Conservation (phyloP, 2,888 invertebrate species). For the Marronus borbonicus region DNA sequence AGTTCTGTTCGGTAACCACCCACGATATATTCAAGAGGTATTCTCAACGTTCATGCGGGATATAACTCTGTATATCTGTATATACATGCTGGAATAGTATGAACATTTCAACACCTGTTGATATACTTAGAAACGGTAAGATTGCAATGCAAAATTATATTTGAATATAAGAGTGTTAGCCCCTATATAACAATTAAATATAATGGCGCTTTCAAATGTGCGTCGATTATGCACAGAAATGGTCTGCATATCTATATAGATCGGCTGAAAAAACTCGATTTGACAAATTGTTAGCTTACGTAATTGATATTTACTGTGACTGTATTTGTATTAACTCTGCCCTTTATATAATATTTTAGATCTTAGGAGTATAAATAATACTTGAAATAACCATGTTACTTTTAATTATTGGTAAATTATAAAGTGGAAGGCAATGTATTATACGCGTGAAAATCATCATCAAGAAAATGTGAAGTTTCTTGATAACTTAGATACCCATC, state of each 20-base stretch:
- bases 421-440: no score
- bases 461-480: no score
- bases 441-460: no score
- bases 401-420: no score
- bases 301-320: no score
- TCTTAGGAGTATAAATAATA: no score
- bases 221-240: conserved; percentile 1
- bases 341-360: no score
- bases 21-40: conserved; percentile 47
- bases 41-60: no score
- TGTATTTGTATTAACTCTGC: no score
- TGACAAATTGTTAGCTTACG: conserved; percentile 6
- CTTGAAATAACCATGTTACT: no score
- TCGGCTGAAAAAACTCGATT: not conserved
- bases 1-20: conserved; percentile 54
- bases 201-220: conserved; percentile 21
- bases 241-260: conserved; percentile 11
- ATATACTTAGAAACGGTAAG: conserved; percentile 21
- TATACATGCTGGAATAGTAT: not conserved
- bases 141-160: conserved; percentile 43
- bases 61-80: conserved; percentile 8
- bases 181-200: conserved; percentile 30
- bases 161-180: conserved; percentile 14
- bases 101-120: conserved; percentile 34
- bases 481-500: no score